These are phyloP conservation scores for Rhincodon typus DNA, from an alignment of 2,797 vertebrate genomes.

Conservation along the genomic window DNA sequence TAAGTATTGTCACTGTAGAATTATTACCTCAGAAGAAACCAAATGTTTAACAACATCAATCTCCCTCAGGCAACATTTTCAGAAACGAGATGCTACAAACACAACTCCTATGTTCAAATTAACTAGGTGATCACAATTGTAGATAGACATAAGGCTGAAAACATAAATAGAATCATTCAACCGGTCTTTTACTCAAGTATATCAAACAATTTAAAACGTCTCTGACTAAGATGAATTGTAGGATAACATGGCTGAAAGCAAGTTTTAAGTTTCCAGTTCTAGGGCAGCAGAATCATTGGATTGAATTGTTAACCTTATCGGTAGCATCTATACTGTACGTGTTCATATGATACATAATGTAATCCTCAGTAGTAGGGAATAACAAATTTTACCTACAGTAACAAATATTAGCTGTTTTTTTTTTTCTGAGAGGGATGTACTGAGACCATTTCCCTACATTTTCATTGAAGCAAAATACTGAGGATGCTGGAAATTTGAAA, in stretches of 20 bases:
- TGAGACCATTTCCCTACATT: neutral
- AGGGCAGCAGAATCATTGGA: neutral
- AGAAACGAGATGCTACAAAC: neutral
- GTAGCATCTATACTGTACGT: neutral
- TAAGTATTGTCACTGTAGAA: neutral
- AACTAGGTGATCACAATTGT: neutral
- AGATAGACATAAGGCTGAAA: neutral
- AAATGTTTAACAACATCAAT: conserved; percentile 8
- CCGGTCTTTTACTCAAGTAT: neutral
- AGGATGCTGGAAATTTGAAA: no score
- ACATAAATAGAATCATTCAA: neutral
- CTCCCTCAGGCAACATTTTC: neutral
- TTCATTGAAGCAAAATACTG: neutral
- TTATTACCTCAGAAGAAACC: neutral
- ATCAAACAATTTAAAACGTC: neutral
- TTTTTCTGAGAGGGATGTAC: neutral
- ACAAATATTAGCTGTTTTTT: neutral
- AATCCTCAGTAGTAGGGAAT: neutral
- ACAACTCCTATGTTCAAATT: neutral
- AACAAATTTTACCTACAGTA: neutral
- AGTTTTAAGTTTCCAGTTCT: neutral
- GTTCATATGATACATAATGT: neutral
- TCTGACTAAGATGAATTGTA: neutral
- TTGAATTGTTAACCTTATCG: neutral
- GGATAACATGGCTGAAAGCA: neutral